Evolutionary conservation across 2,113 vertebrate genomes (phyloP), one percentile per base, ranked within the genome.

Genomic region (Elgaria multicarinata): DNA sequence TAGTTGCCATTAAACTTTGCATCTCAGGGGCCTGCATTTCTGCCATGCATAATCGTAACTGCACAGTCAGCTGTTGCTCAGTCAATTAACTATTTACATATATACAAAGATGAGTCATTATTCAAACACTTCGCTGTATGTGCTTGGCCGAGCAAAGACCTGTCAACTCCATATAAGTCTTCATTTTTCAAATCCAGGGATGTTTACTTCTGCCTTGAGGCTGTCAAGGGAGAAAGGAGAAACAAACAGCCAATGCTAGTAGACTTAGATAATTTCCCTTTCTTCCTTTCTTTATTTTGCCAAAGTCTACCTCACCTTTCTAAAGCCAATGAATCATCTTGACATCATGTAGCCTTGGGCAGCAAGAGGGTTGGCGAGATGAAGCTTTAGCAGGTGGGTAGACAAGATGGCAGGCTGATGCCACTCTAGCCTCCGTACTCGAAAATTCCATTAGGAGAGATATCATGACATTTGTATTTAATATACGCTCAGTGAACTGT

Each of bases 321-420:
- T 85, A 20, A 0, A 0, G 42, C 2, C 3, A 4, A 0, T 10
- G 82, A 36, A 14, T 50, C 0, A 2, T 10, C 13, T 28, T 3
- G 58, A 1, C 0, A 0, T 0, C 0, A 71, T 42, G 31, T 62
- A 44, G 79, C 36, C 78, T 53, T 67, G 1, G 28, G 3, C 7
- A 12, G 0, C 26, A 3, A 10, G 13, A 0, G 0, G 0, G 64
- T n/a, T 71, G 80, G 71, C 20, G 0, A 0, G 1, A 2, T 0
- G 6, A 0, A 26, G 33, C 55, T 72, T 62, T 10, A 50, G 4
- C 0, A 8, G 50, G 42, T 9, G 53, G 39, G 80, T 28, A 7
- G 22, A 12, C 0, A 36, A 78, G 81, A 13, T 36, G 85, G 93
- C 44, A 67, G 80, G 39, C 0, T 6, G 76, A 50, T 36, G 86